A percentile compares a stretch with the other conserved stretches of the same genome.
Evolutionary conservation across 2,888 invertebrate genomes (phyloP).

Genomic region (Ligdia adustata): DNA sequence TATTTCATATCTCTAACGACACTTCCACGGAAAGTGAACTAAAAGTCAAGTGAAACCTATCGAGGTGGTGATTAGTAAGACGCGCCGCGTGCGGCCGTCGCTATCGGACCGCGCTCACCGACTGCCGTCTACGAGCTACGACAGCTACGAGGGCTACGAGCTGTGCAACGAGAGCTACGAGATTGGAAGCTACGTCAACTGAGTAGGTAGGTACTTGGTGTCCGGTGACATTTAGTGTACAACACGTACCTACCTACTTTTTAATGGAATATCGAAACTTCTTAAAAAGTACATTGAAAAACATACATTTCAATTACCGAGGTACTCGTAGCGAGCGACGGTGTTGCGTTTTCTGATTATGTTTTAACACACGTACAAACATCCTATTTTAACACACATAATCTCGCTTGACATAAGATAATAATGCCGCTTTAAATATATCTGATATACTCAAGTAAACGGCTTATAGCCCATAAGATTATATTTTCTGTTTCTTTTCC

Average conservation of each 20-base stretch:
- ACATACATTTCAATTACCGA: too few species aligned
- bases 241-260: background rate
- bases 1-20: constrained; percentile 40
- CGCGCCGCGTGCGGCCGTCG: constrained; percentile 65
- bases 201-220: constrained; percentile 3
- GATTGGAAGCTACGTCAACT: constrained; percentile 27
- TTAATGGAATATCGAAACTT: too few species aligned
- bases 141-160: constrained; percentile 30
- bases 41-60: constrained; percentile 25
- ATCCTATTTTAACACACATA: too few species aligned
- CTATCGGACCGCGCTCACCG: constrained; percentile 65
- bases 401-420: too few species aligned
- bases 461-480: too few species aligned
- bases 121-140: constrained; percentile 63
- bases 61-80: constrained; percentile 37
- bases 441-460: too few species aligned
- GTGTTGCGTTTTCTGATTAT: too few species aligned
- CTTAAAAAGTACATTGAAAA: too few species aligned
- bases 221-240: background rate
- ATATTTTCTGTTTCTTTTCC: too few species aligned
- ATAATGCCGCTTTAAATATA: too few species aligned
- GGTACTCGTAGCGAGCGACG: too few species aligned
- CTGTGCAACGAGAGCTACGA: constrained; percentile 16
- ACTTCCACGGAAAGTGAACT: constrained; percentile 43
- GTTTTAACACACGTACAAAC: too few species aligned